These are phyloP conservation scores for Halcyon senegalensis DNA, from an alignment of 2,113 vertebrate genomes.

Conservation along the genomic window DNA sequence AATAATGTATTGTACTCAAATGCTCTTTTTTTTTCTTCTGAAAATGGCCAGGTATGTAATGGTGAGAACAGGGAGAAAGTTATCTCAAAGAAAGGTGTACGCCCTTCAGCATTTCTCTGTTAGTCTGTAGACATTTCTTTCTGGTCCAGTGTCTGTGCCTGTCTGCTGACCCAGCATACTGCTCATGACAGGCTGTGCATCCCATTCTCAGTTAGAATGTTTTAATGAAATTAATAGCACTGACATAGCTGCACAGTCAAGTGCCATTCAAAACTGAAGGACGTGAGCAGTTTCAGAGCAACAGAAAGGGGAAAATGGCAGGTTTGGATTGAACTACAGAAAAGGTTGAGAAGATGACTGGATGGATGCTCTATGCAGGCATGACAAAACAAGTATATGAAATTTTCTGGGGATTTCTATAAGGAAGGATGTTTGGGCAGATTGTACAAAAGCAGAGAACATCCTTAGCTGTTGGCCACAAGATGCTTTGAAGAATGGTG, in stretches of 20 bases:
- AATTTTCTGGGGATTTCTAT: background rate
- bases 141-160: background rate
- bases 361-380: background rate
- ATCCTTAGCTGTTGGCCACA: background rate
- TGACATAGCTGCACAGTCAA: background rate
- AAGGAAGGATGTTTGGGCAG: background rate
- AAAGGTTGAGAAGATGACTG: background rate
- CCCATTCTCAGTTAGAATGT: background rate
- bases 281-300: background rate
- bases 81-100: background rate
- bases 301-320: background rate
- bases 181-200: background rate
- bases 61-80: background rate
- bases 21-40: background rate
- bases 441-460: background rate
- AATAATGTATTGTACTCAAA: background rate
- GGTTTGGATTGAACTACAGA: background rate
- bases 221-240: background rate
- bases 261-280: background rate
- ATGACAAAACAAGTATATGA: background rate
- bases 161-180: background rate
- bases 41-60: background rate
- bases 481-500: background rate
- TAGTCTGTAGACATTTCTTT: background rate
- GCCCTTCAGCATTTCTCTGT: background rate